Base-by-base conservation (phyloP, 1,140 invertebrate species). In the Holcopasites calliopsidis region DNA sequence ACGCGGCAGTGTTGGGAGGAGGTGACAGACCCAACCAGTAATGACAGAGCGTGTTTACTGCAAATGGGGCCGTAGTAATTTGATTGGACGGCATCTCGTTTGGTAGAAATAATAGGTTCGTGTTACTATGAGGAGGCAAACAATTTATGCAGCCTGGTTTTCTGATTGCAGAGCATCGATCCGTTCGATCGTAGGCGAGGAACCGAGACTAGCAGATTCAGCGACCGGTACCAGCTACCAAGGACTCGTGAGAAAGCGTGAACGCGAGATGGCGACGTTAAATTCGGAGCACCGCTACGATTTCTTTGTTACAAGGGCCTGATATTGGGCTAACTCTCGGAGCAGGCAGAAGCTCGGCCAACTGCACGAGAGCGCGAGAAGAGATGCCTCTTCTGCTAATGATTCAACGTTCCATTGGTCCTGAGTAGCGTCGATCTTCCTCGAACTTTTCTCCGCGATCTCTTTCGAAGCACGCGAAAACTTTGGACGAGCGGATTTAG, bases 261-360 rank as follows among this genome's bases (percentile, higher is more conserved):
- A n/a, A n/a, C n/a, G n/a, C n/a, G n/a, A n/a, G 28, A 81, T 80
- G 79, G 64, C 65, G 72, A 35, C 58, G 26, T 31, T 42, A 38
- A 4, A 47, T 11, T 40, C 26, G 26, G 31, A 31, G 52, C 11
- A 21, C 23, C 26, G 40, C 31, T 61, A 40, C 49, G 23, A 21
- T 76, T 65, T 42, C 44, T 42, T 40, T 35, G 38, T 3, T 40
- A 21, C 4, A 21, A 44, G 35, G 7, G 40, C n/a, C 54, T 80
- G 77, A 81, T 66, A 65, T 26, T 35, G 16, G 61, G 38, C 44
- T 54, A 6, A 4, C 35, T 26, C 58, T 71, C 64, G 64, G 13
- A 16, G 31, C 52, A 50, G 73, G 44, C 62, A 26, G 42, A 21
- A 35, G 16, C 61, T 38, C 49, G 60, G 0, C 52, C 57, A 18